These are phyloP conservation scores for Eospalax fontanierii DNA, from an alignment of 2,797 vertebrate genomes.

Conservation along the genomic window DNA sequence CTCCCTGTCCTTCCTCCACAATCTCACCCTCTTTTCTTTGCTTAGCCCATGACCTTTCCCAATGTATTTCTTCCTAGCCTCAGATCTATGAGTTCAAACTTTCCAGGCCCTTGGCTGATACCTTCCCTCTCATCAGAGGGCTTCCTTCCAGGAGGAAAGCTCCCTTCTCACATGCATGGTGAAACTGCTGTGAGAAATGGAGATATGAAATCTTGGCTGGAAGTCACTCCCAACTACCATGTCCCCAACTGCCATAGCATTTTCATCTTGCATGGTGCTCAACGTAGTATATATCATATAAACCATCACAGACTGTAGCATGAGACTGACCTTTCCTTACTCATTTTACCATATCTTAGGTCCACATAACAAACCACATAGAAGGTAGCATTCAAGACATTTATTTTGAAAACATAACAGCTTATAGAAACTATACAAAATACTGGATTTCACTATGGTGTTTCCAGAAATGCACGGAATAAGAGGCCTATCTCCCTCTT, in stretches of 20 bases:
- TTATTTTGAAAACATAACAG: not conserved
- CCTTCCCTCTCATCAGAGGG: not conserved
- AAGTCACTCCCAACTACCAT: not conserved
- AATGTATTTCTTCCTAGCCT: not conserved
- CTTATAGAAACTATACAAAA: not conserved
- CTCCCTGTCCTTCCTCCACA: not conserved
- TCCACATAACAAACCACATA: not conserved
- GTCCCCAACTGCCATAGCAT: not conserved
- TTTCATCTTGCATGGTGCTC: not conserved
- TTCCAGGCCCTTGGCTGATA: not conserved
- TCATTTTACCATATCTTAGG: not conserved
- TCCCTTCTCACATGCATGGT: not conserved
- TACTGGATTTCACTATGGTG: not conserved
- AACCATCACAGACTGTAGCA: not conserved
- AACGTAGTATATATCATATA: not conserved
- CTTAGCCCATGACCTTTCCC: not conserved
- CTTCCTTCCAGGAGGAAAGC: not conserved
- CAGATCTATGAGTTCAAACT: not conserved
- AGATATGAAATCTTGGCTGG: not conserved
- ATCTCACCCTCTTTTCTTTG: not conserved
- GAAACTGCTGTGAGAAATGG: too few species aligned
- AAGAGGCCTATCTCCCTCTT: too few species aligned
- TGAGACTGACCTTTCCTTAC: not conserved
- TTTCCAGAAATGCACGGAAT: not conserved
- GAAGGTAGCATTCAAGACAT: not conserved